Base-by-base conservation (phyloP, 2,113 vertebrate genomes). In the Stictonetta naevosa region DNA sequence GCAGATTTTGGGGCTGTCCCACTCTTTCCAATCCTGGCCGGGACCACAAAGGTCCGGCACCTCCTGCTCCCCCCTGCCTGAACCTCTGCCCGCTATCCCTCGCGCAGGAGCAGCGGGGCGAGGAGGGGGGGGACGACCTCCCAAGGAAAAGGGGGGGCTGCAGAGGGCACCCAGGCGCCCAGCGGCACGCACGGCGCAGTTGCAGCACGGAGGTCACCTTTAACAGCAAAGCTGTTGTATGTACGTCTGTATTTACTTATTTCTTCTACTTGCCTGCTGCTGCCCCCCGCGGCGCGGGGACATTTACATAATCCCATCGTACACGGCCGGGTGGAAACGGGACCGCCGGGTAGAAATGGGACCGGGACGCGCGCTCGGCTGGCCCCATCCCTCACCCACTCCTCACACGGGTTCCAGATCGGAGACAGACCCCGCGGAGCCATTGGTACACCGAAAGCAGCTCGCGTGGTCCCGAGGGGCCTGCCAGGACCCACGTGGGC, bases 221-320 rank as follows among this genome's bases (percentile, higher is more conserved):
- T 79, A 0, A 0, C 56, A 59, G 82, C 2, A 2, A 12, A 17
- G 83, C 80, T 81, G 83, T 28, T 20, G 13, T 62, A 86, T 67
- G 77, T 72, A 50, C 85, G 71, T 38, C 34, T 16, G 42, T 40
- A 11, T 87, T 84, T 92, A 71, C 86, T 92, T 86, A 56, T 83
- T 92, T 72, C 85, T 92, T 72, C 85, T 90, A 19, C 64, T 80
- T 21, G 63, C 87, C 58, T 2, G 18, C 86, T 62, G 56, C 83
- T 0, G 3, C 77, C 93, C 79, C 94, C 82, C 3, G 3, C 0
- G 2, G 85, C 88, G 86, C 3, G 0, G 67, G 67, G 75, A 62
- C 59, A 92, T 93, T 94, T 94, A 85, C 95, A 95, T 93, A 93
- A 96, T 92, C 48, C 1, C 58, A 95, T 91, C 84, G 86, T 28